These are phyloP conservation scores for Pocillopora meandrina DNA, from an alignment of 92 coral and sea anemone species.

Conservation along the genomic window DNA sequence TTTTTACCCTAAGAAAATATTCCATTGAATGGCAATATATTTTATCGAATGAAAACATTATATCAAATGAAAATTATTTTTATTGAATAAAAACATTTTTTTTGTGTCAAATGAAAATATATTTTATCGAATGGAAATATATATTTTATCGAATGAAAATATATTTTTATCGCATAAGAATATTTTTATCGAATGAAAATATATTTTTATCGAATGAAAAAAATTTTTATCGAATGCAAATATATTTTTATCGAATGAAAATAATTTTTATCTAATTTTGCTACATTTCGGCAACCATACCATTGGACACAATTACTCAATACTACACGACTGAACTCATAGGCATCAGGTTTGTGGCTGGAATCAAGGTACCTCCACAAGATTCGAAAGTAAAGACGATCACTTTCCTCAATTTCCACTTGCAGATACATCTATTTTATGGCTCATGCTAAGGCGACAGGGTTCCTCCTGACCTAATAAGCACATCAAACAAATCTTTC, in stretches of 20 bases:
- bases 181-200: neutral
- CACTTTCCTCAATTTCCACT: conserved; percentile 41
- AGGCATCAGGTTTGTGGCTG: conserved; percentile 36
- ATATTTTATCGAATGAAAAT: neutral
- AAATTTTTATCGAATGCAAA: neutral
- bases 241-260: no score
- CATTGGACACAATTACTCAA: conserved; percentile 54
- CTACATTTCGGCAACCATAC: no score
- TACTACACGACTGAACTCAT: conserved; percentile 43
- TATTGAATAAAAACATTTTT: neutral
- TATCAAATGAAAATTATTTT: neutral
- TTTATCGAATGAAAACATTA: neutral
- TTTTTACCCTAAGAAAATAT: neutral
- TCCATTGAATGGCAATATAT: neutral
- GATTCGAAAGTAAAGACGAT: conserved; percentile 50
- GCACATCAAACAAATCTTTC: conserved; percentile 47
- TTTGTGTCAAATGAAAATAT: neutral
- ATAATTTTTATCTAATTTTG: conserved; percentile 44
- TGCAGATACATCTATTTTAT: conserved; percentile 56
- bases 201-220: no score
- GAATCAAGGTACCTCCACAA: conserved; percentile 40
- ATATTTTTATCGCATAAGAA: neutral
- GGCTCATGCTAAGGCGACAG: conserved; percentile 41
- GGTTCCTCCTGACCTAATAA: conserved; percentile 47
- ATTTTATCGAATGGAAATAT: neutral